A percentile compares a stretch with the other conserved stretches of the same genome.
phyloP scores from a whole-genome alignment of 2,888 invertebrate genomes.

The Danaus chrysippus region DNA sequence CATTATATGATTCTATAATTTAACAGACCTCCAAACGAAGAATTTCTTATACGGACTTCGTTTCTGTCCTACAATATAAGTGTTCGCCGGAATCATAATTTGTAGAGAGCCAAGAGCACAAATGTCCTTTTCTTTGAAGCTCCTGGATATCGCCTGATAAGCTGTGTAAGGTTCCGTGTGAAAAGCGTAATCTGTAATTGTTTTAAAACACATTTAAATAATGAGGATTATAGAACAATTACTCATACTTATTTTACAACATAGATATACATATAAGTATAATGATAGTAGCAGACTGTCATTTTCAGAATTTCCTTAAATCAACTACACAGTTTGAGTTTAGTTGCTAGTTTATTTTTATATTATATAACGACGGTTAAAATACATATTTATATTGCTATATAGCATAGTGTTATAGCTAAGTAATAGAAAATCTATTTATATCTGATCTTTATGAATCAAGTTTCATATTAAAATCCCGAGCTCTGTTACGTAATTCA shows the following conservation, averaged over 20 bases:
- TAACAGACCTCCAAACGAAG: slow-evolving; percentile 61
- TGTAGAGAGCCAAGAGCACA: slow-evolving; percentile 68
- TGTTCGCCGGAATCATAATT: slow-evolving; percentile 57
- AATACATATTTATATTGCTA: too few species aligned
- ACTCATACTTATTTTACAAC: too few species aligned
- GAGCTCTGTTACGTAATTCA: background rate
- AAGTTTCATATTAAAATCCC: background rate
- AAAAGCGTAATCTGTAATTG: slow-evolving; percentile 63
- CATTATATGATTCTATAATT: too few species aligned
- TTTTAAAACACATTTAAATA: background rate
- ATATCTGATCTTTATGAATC: too few species aligned
- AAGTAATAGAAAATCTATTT: too few species aligned
- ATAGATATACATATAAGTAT: too few species aligned
- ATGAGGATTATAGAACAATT: background rate
- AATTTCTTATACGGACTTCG: slow-evolving; percentile 64
- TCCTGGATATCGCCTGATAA: slow-evolving; percentile 61
- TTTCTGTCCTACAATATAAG: slow-evolving; percentile 64
- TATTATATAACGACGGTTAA: too few species aligned
- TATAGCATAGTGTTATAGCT: too few species aligned
- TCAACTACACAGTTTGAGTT: too few species aligned
- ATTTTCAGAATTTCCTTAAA: too few species aligned
- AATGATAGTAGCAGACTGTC: too few species aligned
- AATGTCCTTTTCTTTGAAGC: slow-evolving; percentile 64
- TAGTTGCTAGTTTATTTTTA: too few species aligned
- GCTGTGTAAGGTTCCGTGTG: slow-evolving; percentile 74